These are phyloP conservation scores for Rousettus leschenaultii DNA, from an alignment of 2,113 vertebrate genomes.

Conservation along the genomic window DNA sequence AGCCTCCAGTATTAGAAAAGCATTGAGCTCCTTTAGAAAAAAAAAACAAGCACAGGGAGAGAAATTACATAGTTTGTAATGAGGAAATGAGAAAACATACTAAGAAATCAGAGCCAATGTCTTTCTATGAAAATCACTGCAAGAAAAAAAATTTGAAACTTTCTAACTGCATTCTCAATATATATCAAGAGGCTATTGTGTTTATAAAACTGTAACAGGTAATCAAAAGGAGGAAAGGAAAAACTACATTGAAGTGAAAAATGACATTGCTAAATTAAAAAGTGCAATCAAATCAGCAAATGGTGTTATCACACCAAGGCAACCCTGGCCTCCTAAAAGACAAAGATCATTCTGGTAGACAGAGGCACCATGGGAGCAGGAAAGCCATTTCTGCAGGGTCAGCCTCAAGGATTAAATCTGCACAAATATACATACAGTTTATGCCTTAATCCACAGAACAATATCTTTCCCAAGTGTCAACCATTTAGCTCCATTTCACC, in stretches of 20 bases:
- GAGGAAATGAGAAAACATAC: background rate
- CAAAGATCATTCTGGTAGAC: background rate
- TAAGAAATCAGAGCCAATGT: background rate
- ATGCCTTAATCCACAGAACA: background rate
- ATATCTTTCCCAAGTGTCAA: background rate
- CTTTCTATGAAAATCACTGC: slow-evolving; percentile 32
- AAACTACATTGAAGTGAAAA: background rate
- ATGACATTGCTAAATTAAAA: background rate
- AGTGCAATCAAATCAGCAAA: background rate
- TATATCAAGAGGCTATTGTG: background rate
- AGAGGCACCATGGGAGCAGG: background rate
- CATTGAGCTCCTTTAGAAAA: background rate
- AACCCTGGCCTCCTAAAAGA: background rate
- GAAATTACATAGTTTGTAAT: background rate
- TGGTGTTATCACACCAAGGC: background rate
- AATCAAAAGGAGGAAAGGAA: background rate
- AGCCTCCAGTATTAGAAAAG: background rate
- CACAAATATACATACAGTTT: background rate
- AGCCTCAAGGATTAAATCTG: background rate
- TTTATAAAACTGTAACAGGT: slow-evolving; percentile 19
- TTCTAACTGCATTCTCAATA: background rate
- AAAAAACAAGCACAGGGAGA: background rate
- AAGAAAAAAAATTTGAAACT: background rate
- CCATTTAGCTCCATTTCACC: background rate
- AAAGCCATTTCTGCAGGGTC: background rate